Percentiles rank a stretch among this genome's conserved stretches.
phyloP scores from a whole-genome alignment of 1,140 invertebrate genomes.

The Eulimnadia texana region DNA sequence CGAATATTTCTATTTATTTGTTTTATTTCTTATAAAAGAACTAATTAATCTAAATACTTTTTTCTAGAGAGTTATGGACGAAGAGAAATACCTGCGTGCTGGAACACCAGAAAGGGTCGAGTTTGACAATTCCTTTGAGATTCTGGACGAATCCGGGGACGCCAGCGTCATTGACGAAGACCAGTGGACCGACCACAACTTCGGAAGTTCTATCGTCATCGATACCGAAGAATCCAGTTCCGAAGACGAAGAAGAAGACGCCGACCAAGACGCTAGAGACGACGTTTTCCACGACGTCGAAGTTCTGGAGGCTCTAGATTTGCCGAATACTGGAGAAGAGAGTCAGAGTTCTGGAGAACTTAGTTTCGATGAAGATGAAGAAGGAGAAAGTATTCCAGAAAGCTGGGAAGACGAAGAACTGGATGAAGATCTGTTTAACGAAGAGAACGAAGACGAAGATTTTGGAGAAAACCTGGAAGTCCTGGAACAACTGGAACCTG shows the following conservation, averaged over 20 bases:
- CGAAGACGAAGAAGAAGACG: slow-evolving; percentile 23
- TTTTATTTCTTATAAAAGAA: no score
- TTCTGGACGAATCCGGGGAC: slow-evolving; percentile 43
- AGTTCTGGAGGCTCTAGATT: slow-evolving; percentile 79
- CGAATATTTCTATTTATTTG: no score
- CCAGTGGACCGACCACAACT: slow-evolving; percentile 83
- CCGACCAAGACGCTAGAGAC: slow-evolving; percentile 63
- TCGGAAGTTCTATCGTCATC: slow-evolving; percentile 52
- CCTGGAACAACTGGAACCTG: neutral
- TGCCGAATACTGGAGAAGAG: no score
- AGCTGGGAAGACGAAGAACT: neutral
- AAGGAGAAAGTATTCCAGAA: neutral
- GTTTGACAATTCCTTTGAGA: slow-evolving; percentile 48
- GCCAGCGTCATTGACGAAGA: slow-evolving; percentile 74
- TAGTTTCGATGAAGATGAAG: neutral
- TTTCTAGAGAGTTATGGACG: neutral
- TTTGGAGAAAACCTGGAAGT: neutral
- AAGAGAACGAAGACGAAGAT: neutral
- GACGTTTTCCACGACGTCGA: slow-evolving; percentile 75
- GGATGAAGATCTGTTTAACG: neutral
- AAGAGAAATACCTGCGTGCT: slow-evolving; percentile 18
- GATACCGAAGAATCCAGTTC: slow-evolving; percentile 57
- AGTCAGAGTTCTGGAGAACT: neutral
- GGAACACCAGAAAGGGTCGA: slow-evolving; percentile 67
- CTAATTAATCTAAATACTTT: no score